Percentiles rank a stretch among this genome's conserved stretches.
These are phyloP conservation scores for Melipona bicolor DNA, from an alignment of 2,888 invertebrate species.

Conservation along the genomic window DNA sequence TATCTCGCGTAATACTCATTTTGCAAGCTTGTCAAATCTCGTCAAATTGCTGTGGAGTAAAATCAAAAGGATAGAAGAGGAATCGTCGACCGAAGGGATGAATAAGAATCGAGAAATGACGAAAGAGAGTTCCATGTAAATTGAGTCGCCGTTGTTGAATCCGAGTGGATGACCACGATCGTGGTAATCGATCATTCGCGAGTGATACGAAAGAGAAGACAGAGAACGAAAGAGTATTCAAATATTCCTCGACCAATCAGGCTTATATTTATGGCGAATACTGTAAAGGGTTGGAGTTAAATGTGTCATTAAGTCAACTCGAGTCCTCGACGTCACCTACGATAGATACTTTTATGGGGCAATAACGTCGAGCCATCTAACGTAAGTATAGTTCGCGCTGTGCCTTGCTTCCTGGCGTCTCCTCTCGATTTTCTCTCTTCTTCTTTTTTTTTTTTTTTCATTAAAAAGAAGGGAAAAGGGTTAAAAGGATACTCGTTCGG, in stretches of 20 bases:
- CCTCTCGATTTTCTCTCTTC: not conserved
- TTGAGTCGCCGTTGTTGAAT: not conserved
- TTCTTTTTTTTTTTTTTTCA: not conserved
- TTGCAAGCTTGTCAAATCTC: not conserved
- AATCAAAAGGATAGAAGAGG: too few species aligned
- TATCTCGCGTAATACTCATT: not conserved
- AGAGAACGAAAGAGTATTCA: constrained; percentile 18
- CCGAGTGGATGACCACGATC: not conserved
- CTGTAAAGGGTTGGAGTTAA: constrained; percentile 37
- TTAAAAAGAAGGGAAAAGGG: not conserved
- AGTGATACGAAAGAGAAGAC: not conserved
- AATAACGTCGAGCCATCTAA: constrained; percentile 31
- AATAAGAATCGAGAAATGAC: not conserved
- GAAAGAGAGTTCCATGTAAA: not conserved
- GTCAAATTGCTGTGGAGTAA: not conserved
- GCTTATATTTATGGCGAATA: constrained; percentile 31
- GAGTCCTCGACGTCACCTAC: constrained; percentile 4
- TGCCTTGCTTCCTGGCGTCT: not conserved
- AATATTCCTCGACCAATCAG: constrained; percentile 33
- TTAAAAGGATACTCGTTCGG: too few species aligned
- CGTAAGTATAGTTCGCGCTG: not conserved
- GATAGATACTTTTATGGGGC: constrained; percentile 44
- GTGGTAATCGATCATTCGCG: not conserved
- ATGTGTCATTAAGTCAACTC: constrained; percentile 33
- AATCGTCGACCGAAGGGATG: not conserved